These are phyloP conservation scores for Ranitomeya imitator DNA, from an alignment of 2,113 vertebrate genomes.

Conservation along the genomic window DNA sequence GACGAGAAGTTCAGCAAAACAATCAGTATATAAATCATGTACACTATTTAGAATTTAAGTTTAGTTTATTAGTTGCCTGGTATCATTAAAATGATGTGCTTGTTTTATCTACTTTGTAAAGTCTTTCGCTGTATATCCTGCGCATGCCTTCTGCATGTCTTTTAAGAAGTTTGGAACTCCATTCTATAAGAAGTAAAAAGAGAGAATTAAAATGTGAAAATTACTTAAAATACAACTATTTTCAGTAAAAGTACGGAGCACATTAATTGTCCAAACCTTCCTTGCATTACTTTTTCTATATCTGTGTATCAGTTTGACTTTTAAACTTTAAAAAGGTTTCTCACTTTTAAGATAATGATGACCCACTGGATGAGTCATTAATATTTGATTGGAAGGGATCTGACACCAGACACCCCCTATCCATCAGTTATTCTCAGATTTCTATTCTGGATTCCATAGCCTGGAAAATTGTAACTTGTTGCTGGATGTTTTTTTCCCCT, in stretches of 20 bases:
- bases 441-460: too few species aligned
- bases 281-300: background rate
- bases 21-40: background rate
- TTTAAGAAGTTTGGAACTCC: constrained; percentile 85
- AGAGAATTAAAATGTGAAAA: constrained; percentile 56
- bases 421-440: too few species aligned
- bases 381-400: too few species aligned
- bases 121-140: constrained; percentile 29
- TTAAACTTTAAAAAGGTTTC: too few species aligned
- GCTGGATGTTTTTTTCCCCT: too few species aligned
- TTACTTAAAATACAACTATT: too few species aligned
- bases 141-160: constrained; percentile 84
- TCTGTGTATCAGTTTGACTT: background rate
- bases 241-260: too few species aligned
- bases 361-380: too few species aligned
- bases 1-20: background rate
- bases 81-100: background rate
- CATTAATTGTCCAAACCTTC: background rate
- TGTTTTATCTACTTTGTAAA: background rate
- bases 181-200: constrained; percentile 69
- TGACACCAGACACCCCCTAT: too few species aligned
- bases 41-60: background rate
- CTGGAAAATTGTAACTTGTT: too few species aligned
- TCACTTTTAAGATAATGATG: too few species aligned
- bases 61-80: background rate